These are phyloP conservation scores for pig (Sus scrofa) DNA, from an alignment of 2,113 vertebrate species.

Conservation along the genomic window T2T-Sscrofa CM000814.6:4243001-4243500, in stretches of 20 bases:
- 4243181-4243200: not conserved
- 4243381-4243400: not conserved
- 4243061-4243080: not conserved
- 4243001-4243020: not conserved
- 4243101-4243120: conserved; percentile 11
- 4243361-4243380: conserved; percentile 34
- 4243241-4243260: conserved; percentile 93
- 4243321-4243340: conserved; percentile 79
- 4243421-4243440: not conserved
- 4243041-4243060: conserved; percentile 8
- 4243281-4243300: conserved; percentile 87
- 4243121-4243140: conserved; percentile 19
- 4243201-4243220: conserved; percentile 88
- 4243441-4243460: not conserved
- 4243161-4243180: too few species aligned
- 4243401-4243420: not conserved
- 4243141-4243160: too few species aligned
- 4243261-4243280: conserved; percentile 92
- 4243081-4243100: conserved; percentile 32
- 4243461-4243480: not conserved
- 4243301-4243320: conserved; percentile 73
- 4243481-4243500: not conserved
- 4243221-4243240: conserved; percentile 93
- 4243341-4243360: conserved; percentile 72
- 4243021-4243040: conserved; percentile 16